Evolutionary conservation across 2,113 vertebrate species (phyloP).

Genomic region (Bubo blakistoni): DNA sequence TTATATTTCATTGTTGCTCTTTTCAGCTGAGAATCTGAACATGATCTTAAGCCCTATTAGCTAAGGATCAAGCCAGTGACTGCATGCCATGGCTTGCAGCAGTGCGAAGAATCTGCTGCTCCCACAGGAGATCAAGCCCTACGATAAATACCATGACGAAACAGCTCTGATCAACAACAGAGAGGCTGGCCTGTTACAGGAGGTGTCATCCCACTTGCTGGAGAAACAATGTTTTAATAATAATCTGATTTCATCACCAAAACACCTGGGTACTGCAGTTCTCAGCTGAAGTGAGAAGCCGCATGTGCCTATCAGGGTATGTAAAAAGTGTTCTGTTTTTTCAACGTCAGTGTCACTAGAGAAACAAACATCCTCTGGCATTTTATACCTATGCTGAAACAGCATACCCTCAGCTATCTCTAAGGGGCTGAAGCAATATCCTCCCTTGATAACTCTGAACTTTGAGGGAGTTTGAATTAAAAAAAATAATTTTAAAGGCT

Average conservation of each 20-base stretch:
- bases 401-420: neutral
- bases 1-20: neutral
- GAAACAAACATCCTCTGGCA: neutral
- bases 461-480: neutral
- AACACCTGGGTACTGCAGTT: neutral
- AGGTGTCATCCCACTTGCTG: neutral
- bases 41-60: neutral
- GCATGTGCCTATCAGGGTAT: neutral
- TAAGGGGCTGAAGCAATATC: neutral
- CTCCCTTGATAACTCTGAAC: neutral
- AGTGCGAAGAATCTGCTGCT: neutral
- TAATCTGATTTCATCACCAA: neutral
- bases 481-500: neutral
- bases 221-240: neutral
- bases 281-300: neutral
- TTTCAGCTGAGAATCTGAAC: neutral
- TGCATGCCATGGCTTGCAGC: neutral
- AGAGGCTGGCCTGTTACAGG: neutral
- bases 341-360: neutral
- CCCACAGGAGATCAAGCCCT: neutral
- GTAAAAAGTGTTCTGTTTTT: neutral
- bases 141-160: rapidly evolving
- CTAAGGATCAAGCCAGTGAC: neutral
- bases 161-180: neutral
- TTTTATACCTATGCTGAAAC: neutral